Evolutionary conservation across 2,113 vertebrate species (phyloP), one percentile per base, ranked within the genome.

Genomic region (Nothoprocta perdicaria): DNA sequence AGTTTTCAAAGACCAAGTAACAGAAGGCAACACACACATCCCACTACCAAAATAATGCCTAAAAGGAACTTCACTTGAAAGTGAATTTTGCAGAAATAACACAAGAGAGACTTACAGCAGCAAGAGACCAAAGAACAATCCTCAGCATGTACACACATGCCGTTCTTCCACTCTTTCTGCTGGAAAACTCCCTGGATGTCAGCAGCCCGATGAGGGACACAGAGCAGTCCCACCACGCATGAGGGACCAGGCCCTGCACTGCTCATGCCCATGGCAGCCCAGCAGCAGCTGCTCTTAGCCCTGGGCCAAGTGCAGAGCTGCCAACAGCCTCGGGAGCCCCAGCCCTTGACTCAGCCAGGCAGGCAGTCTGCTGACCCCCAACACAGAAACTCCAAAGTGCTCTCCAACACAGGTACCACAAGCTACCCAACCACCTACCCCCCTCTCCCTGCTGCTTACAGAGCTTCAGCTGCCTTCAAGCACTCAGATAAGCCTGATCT

Each of bases 231-330:
- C 3, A 26, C 4, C 46, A 4, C 7, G 10, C 38, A 9, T 3
- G 1, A 8, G 27, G 0, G 13, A 3, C 0, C 3, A 6, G 40
- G 9, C 13, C 4, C 8, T 16, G 3, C 7, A 1, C 3, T 9
- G 7, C 29, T 10, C 6, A 4, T 8, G 6, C 26, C 14, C 12
- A 6, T 26, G 23, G 50, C 21, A 19, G 24, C 23, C 50, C 50
- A 26, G 50, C 50, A 53, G 24, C 12, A 26, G 24, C 50, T 52
- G 50, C 50, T 52, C 24, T 52, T 26, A 52, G 50, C 24, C 50
- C 50, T 26, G 23, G 50, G 50, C 50, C 50, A 52, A 26, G 27
- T 14, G 14, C 26, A 14, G 52, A 53, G 52, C 52, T 53, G 52
- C 52, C 52, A 53, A 14, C 14, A 27, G 52, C 52, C 8, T 27